A percentile compares a stretch with the other conserved stretches of the same genome.
phyloP scores from a whole-genome alignment of 1,140 invertebrate genomes.

The Heliconius melpomene region DNA sequence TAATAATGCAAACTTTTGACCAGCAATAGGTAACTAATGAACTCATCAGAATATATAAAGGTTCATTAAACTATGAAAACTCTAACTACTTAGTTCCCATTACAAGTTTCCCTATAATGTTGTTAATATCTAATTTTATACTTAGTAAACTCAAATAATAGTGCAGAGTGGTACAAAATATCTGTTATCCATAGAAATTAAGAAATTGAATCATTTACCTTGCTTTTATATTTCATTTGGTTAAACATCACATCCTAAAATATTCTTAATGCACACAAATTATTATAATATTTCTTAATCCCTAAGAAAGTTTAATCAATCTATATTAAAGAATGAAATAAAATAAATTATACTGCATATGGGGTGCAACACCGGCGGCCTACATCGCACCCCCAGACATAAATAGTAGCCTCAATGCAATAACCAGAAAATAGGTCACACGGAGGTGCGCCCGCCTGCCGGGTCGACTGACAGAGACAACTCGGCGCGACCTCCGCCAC shows the following conservation, averaged over 20 bases:
- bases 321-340: conserved; percentile 1
- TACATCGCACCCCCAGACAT: conserved; percentile 72
- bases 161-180: not conserved
- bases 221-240: not conserved
- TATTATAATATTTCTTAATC: not conserved
- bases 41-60: conserved; percentile 8
- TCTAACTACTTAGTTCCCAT: not conserved
- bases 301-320: not conserved
- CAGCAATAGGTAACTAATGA: not conserved
- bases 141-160: not conserved
- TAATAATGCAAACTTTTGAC: not conserved
- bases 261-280: not conserved
- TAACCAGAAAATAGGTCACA: conserved; percentile 80
- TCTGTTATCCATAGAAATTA: not conserved
- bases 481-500: conserved; percentile 61
- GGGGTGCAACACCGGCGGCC: conserved; percentile 63
- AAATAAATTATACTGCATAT: conserved; percentile 49
- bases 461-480: conserved; percentile 63
- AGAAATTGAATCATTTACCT: conserved; percentile 1
- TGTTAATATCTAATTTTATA: not conserved
- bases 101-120: not conserved
- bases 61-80: conserved; percentile 8
- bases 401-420: conserved; percentile 78
- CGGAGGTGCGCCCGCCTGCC: conserved; percentile 72
- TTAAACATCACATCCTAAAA: not conserved